These are phyloP conservation scores for Bombus waltoni DNA, from an alignment of 1,140 invertebrate species.

Conservation along the genomic window DNA sequence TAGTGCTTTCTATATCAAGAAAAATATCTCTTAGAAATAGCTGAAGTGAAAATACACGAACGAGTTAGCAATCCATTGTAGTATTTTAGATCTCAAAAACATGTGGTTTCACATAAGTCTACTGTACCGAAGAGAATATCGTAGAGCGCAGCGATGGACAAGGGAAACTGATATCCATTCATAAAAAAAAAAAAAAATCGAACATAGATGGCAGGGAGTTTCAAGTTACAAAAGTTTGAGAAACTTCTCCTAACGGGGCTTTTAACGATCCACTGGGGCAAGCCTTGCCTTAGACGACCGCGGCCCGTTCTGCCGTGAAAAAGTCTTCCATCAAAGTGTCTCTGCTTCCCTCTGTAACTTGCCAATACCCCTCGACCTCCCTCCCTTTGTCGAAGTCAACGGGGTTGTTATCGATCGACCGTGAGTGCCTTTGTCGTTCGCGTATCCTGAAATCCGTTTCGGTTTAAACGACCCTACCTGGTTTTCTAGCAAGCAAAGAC, in stretches of 20 bases:
- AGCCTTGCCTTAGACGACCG: slow-evolving; percentile 27
- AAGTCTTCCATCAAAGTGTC: slow-evolving; percentile 55
- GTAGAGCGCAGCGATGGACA: background rate
- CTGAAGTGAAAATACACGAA: too few species aligned
- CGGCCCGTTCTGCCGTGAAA: slow-evolving; percentile 40
- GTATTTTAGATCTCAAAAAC: background rate
- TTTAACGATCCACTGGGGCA: slow-evolving; percentile 61
- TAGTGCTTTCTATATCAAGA: too few species aligned
- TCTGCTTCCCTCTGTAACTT: slow-evolving; percentile 40
- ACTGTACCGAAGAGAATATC: background rate
- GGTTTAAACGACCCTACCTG: slow-evolving; percentile 5
- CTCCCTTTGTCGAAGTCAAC: slow-evolving; percentile 41
- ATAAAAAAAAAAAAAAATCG: slow-evolving; percentile 1
- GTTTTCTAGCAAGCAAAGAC: background rate
- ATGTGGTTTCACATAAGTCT: background rate
- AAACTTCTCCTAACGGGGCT: slow-evolving; percentile 50
- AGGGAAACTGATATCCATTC: slow-evolving; percentile 34
- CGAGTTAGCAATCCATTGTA: too few species aligned
- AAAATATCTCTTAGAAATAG: too few species aligned
- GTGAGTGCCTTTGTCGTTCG: slow-evolving; percentile 52
- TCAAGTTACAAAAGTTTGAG: slow-evolving; percentile 7
- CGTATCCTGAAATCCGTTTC: slow-evolving; percentile 50
- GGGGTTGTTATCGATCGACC: slow-evolving; percentile 60
- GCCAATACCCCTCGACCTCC: background rate
- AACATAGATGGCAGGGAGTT: background rate